These are phyloP conservation scores for Bombus consobrinus DNA, from an alignment of 1,140 invertebrate genomes.

Conservation along the genomic window DNA sequence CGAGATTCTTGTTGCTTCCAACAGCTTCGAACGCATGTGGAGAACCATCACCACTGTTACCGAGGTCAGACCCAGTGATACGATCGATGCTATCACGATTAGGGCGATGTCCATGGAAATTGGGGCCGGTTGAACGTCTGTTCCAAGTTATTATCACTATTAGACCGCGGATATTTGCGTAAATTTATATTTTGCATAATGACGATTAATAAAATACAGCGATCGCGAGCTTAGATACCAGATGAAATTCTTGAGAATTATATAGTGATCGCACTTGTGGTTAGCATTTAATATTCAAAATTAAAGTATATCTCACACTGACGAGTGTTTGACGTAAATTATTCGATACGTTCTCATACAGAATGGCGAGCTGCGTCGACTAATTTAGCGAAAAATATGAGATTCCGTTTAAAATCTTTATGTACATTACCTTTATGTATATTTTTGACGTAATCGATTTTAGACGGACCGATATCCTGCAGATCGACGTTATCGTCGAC, in stretches of 20 bases:
- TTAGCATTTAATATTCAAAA: too few relatives aligned
- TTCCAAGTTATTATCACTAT: not conserved
- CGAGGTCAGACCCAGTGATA: conserved; percentile 77
- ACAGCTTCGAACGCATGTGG: conserved; percentile 76
- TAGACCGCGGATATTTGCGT: not conserved
- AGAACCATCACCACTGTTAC: conserved; percentile 76
- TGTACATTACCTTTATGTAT: conserved; percentile 62
- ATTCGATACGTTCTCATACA: too few relatives aligned
- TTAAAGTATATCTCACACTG: too few relatives aligned
- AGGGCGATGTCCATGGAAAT: conserved; percentile 76
- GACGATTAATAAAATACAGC: too few relatives aligned
- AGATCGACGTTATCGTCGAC: not conserved
- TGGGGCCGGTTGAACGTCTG: conserved; percentile 62
- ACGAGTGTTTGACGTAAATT: too few relatives aligned
- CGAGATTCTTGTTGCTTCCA: conserved; percentile 76
- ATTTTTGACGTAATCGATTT: conserved; percentile 74
- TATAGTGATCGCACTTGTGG: too few relatives aligned
- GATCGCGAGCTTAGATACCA: too few relatives aligned
- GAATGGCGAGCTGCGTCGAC: not conserved
- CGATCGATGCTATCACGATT: conserved; percentile 78
- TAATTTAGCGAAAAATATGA: not conserved
- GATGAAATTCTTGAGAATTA: too few relatives aligned
- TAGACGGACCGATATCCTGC: conserved; percentile 60
- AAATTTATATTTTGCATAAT: not conserved
- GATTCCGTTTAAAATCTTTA: not conserved